A percentile compares a stretch with the other conserved stretches of the same genome.
These are phyloP conservation scores for Dufourea novaeangliae DNA, from an alignment of 1,140 invertebrate species.

Conservation along the genomic window DNA sequence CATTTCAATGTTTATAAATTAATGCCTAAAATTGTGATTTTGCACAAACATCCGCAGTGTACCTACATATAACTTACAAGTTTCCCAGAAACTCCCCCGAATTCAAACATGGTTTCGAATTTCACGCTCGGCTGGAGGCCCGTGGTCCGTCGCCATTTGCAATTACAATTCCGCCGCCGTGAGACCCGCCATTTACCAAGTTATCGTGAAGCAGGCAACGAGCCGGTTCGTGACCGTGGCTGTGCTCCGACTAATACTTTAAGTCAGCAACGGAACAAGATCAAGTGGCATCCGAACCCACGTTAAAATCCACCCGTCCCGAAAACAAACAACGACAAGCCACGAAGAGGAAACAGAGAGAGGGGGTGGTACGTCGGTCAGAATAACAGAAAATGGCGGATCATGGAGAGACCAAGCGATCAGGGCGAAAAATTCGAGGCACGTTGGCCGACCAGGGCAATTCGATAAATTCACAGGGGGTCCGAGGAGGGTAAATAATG, in stretches of 20 bases:
- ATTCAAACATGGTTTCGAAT: no score
- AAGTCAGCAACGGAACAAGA: neutral
- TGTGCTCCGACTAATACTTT: neutral
- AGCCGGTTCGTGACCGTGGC: neutral
- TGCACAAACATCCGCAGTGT: no score
- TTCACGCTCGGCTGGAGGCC: neutral
- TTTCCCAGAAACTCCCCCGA: no score
- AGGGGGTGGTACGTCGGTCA: neutral
- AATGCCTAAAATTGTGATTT: no score
- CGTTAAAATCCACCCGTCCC: neutral
- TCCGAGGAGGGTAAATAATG: neutral
- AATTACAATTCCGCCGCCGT: neutral
- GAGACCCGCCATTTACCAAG: neutral
- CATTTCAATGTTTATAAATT: no score
- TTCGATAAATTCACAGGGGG: constrained; percentile 6
- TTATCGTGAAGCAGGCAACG: neutral
- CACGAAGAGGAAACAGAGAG: neutral
- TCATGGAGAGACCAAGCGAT: neutral
- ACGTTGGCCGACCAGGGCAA: neutral
- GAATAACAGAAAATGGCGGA: neutral
- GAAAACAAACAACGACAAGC: neutral
- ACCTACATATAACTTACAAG: no score
- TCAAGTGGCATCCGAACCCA: neutral
- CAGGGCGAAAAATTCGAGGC: neutral
- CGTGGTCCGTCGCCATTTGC: neutral